Evolutionary conservation across 1,140 invertebrate genomes (phyloP).

Genomic region (Caenorhabditis tropicalis): DNA sequence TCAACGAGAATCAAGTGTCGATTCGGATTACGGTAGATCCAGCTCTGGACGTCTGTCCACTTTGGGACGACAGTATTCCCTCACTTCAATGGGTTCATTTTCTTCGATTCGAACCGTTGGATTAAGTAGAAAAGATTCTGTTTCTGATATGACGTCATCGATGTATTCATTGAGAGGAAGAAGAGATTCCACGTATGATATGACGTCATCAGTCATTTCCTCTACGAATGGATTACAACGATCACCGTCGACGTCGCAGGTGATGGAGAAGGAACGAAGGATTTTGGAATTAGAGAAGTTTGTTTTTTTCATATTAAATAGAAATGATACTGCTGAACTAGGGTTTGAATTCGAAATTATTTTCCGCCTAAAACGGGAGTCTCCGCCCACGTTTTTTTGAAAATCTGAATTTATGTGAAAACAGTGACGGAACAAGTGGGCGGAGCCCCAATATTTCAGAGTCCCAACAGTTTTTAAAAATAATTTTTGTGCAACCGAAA

Average conservation of each 20-base stretch:
- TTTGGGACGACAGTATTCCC: slow-evolving; percentile 49
- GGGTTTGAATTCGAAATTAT: too few species aligned
- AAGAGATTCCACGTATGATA: slow-evolving; percentile 39
- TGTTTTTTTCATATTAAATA: not conserved
- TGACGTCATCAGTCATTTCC: slow-evolving; percentile 12
- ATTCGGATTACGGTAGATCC: slow-evolving; percentile 52
- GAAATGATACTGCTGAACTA: too few species aligned
- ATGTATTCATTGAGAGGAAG: slow-evolving; percentile 41
- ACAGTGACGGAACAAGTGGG: too few species aligned
- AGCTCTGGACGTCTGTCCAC: slow-evolving; percentile 27
- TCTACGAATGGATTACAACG: slow-evolving; percentile 1
- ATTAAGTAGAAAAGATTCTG: slow-evolving; percentile 48
- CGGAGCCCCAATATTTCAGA: too few species aligned
- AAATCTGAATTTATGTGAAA: too few species aligned
- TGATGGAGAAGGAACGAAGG: slow-evolving; percentile 49
- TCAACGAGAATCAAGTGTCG: slow-evolving; percentile 51
- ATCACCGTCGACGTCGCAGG: slow-evolving; percentile 43
- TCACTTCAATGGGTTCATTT: slow-evolving; percentile 48
- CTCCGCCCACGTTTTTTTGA: too few species aligned
- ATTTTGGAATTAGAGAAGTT: slow-evolving; percentile 26
- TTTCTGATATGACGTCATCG: slow-evolving; percentile 40
- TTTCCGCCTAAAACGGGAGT: too few species aligned
- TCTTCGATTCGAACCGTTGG: slow-evolving; percentile 46
- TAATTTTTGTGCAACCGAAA: too few species aligned
- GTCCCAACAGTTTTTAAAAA: too few species aligned